A percentile compares a stretch with the other conserved stretches of the same genome.
Evolutionary conservation across 2,113 vertebrate species (phyloP).

Genomic region (Proteles cristata): DNA sequence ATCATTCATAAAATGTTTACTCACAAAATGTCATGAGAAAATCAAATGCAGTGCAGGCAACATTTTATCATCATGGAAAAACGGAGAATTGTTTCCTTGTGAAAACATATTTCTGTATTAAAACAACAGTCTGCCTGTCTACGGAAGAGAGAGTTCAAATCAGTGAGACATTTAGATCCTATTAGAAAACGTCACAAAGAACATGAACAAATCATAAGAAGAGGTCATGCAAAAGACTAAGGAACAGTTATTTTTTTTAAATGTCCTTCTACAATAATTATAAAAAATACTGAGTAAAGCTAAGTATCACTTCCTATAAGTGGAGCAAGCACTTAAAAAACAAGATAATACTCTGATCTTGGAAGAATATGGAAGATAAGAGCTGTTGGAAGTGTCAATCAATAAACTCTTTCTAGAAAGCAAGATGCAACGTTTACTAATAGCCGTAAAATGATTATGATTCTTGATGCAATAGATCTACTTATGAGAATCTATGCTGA

Average conservation of each 20-base stretch:
- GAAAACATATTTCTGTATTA: background rate
- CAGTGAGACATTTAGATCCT: background rate
- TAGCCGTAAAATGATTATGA: background rate
- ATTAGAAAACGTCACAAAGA: background rate
- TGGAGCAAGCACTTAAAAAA: background rate
- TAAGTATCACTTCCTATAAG: background rate
- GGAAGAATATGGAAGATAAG: background rate
- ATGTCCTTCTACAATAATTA: background rate
- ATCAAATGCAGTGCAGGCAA: background rate
- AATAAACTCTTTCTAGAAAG: background rate
- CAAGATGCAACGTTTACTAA: background rate
- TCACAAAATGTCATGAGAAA: slow-evolving; percentile 3
- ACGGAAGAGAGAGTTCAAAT: background rate
- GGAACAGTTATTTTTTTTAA: background rate
- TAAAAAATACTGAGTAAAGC: background rate
- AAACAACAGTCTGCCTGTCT: background rate
- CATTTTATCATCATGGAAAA: background rate
- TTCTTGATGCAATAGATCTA: background rate
- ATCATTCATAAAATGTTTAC: background rate
- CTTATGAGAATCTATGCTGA: background rate
- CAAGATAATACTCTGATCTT: background rate
- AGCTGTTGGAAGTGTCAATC: background rate
- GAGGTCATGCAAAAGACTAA: background rate
- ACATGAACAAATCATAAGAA: background rate
- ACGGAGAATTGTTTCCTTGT: background rate